A percentile compares a stretch with the other conserved stretches of the same genome.
These are phyloP conservation scores for Phyto melanocephala DNA, from an alignment of 2,888 invertebrate genomes.

Conservation along the genomic window DNA sequence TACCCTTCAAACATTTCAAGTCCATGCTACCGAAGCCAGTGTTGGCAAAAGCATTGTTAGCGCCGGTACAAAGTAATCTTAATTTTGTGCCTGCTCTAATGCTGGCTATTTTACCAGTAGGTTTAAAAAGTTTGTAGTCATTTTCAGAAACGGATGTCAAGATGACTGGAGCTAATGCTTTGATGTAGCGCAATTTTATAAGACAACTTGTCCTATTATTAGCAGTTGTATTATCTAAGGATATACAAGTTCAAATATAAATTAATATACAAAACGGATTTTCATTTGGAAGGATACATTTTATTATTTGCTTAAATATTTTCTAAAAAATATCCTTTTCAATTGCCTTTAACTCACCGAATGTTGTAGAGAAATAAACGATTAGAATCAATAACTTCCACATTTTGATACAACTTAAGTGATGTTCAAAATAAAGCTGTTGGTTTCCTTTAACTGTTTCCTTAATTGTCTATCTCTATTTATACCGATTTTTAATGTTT, in stretches of 20 bases:
- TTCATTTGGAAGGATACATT: neutral
- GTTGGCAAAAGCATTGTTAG: constrained; percentile 65
- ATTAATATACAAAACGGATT: too few relatives aligned
- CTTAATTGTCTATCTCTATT: too few relatives aligned
- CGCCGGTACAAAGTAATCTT: constrained; percentile 68
- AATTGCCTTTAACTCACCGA: neutral
- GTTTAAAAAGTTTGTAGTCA: constrained; percentile 66
- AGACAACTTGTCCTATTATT: constrained; percentile 2
- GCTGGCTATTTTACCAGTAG: constrained; percentile 61
- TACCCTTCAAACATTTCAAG: constrained; percentile 58
- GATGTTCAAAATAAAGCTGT: neutral
- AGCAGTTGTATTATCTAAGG: neutral
- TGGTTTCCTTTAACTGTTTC: neutral
- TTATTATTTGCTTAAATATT: constrained; percentile 8
- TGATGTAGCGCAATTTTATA: constrained; percentile 38
- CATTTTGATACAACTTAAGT: neutral
- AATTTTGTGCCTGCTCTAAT: constrained; percentile 64
- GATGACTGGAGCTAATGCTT: constrained; percentile 44
- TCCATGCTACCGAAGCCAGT: constrained; percentile 30
- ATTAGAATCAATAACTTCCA: constrained; percentile 3
- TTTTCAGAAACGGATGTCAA: neutral
- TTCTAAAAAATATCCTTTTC: neutral
- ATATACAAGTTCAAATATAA: neutral
- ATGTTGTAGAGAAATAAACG: neutral
- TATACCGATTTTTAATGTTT: too few relatives aligned